Percentiles rank a stretch among this genome's conserved stretches.
Conservation (phyloP, 2,888 invertebrate species). For the Pseudeuparius sepicola region DNA sequence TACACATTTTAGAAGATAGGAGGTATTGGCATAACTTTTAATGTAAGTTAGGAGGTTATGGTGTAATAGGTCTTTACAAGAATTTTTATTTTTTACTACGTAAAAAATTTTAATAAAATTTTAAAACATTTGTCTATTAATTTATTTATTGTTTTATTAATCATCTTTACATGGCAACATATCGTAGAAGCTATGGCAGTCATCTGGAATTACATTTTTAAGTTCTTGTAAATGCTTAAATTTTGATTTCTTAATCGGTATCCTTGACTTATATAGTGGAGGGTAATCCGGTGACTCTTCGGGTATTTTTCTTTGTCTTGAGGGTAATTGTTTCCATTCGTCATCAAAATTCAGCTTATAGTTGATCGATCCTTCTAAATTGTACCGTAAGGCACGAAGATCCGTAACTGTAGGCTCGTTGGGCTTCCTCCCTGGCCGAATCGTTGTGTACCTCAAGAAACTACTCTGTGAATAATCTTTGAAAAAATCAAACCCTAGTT, state of each 20-base stretch:
- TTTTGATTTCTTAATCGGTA: conserved; percentile 3
- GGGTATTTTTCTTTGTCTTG: background rate
- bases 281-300: background rate
- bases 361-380: background rate
- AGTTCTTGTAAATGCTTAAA: conserved; percentile 5
- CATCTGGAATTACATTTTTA: conserved; percentile 2
- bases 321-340: conserved; percentile 4
- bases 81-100: too few species aligned
- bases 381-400: conserved; percentile 2
- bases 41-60: too few species aligned
- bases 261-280: conserved; percentile 4
- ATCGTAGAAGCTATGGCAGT: too few species aligned
- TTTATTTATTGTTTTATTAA: too few species aligned
- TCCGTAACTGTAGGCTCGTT: conserved; percentile 5
- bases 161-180: too few species aligned
- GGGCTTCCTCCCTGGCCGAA: conserved; percentile 2
- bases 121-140: too few species aligned
- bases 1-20: too few species aligned
- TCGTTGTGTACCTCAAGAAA: background rate
- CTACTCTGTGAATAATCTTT: background rate
- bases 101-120: too few species aligned
- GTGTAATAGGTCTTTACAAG: too few species aligned
- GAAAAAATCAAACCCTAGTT: conserved; percentile 4
- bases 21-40: too few species aligned
- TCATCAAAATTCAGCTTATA: conserved; percentile 1